Evolutionary conservation across 2,113 vertebrate species (phyloP).

Genomic region (Myiopsitta monachus): DNA sequence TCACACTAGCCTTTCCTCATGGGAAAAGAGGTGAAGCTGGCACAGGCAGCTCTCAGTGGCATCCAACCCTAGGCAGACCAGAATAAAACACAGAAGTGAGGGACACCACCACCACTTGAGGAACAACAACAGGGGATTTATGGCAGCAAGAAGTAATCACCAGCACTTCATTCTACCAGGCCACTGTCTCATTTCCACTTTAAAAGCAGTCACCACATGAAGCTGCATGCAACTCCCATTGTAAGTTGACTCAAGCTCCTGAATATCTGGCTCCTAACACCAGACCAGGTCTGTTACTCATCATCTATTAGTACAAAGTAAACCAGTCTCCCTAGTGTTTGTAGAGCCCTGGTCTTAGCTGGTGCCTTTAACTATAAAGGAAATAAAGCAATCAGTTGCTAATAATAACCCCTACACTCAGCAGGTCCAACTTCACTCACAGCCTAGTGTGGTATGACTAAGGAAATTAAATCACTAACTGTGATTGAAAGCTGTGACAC

Average conservation of each 20-base stretch:
- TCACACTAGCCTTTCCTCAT: fast-evolving
- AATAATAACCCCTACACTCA: neutral
- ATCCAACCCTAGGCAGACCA: neutral
- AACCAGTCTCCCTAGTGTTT: neutral
- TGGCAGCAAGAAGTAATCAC: neutral
- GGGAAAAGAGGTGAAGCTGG: neutral
- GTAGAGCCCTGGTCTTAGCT: neutral
- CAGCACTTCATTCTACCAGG: neutral
- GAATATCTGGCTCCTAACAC: no score
- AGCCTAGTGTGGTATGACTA: neutral
- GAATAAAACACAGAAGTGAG: fast-evolving
- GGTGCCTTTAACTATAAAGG: neutral
- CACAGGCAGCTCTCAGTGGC: neutral
- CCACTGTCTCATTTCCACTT: fast-evolving
- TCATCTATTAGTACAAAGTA: fast-evolving
- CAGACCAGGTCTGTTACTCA: neutral
- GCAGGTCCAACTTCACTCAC: neutral
- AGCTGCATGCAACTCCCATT: neutral
- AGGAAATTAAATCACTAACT: neutral
- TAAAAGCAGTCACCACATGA: fast-evolving
- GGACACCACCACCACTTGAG: neutral
- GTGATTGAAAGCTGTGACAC: neutral
- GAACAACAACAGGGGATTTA: neutral
- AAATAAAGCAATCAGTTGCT: neutral
- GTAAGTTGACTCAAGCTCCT: neutral